A percentile compares a stretch with the other conserved stretches of the same genome.
Conservation (phyloP, 1,140 invertebrate species). For the Sminthurinus signatus region DNA sequence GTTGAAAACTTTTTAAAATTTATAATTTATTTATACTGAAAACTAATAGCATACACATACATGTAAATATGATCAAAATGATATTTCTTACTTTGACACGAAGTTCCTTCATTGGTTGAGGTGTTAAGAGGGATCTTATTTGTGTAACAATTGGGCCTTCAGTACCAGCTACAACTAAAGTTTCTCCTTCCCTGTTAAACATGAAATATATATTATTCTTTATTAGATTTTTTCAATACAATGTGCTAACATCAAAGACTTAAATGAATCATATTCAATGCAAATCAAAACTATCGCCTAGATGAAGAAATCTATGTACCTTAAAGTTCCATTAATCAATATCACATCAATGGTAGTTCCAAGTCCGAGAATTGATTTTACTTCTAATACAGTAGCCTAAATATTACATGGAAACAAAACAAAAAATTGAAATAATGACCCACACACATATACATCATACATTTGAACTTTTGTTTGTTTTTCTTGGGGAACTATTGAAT, state of each 20-base stretch:
- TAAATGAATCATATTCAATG: too few species aligned
- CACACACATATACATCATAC: too few species aligned
- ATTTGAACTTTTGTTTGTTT: too few species aligned
- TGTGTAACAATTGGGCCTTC: constrained; percentile 98
- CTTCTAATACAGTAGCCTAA: constrained; percentile 91
- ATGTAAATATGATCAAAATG: background rate
- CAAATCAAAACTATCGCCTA: too few species aligned
- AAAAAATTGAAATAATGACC: too few species aligned
- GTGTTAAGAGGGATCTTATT: constrained; percentile 94
- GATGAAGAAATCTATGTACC: too few species aligned
- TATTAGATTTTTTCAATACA: too few species aligned
- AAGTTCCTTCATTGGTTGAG: constrained; percentile 95
- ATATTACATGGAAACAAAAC: too few species aligned
- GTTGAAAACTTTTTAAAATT: background rate
- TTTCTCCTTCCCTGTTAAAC: constrained; percentile 93
- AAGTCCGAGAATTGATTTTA: constrained; percentile 93
- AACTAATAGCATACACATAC: background rate
- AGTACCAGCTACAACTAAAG: constrained; percentile 89
- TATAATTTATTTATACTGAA: background rate
- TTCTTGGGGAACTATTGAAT: too few species aligned
- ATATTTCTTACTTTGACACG: constrained; percentile 71
- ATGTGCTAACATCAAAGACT: too few species aligned
- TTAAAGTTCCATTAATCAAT: constrained; percentile 88
- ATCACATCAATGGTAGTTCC: constrained; percentile 99
- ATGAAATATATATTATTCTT: too few species aligned